Evolutionary conservation across 2,888 invertebrate genomes (phyloP).

Genomic region (Orthosia gothica): DNA sequence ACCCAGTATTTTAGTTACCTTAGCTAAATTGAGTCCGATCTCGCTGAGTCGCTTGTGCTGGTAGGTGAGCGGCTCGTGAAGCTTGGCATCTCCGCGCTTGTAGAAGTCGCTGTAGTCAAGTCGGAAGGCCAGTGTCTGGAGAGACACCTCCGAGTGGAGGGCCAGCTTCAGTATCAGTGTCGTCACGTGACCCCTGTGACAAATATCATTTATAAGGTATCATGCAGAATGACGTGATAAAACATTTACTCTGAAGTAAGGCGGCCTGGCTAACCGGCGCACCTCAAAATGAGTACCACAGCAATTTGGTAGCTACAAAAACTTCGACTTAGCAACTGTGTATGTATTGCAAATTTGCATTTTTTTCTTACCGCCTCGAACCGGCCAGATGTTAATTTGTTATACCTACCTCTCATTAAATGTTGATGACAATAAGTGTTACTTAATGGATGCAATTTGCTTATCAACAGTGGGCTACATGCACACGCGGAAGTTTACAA

Average conservation of each 20-base stretch:
- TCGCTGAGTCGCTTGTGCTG: constrained; percentile 93
- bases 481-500: not conserved
- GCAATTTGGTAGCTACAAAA: too few relatives aligned
- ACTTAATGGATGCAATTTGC: not conserved
- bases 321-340: too few relatives aligned
- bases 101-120: constrained; percentile 99
- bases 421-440: not conserved
- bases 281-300: too few relatives aligned
- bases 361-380: not conserved
- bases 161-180: constrained; percentile 96
- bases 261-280: too few relatives aligned
- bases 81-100: constrained; percentile 95
- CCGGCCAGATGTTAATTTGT: not conserved
- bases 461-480: not conserved
- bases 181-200: constrained; percentile 94
- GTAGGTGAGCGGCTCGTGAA: constrained; percentile 93
- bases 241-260: not conserved
- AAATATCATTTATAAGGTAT: not conserved
- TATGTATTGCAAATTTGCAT: too few relatives aligned
- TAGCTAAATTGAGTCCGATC: constrained; percentile 85
- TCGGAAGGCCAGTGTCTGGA: constrained; percentile 97
- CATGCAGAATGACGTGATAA: not conserved
- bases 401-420: not conserved
- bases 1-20: constrained; percentile 71
- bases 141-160: constrained; percentile 95